Conservation (phyloP, 2,113 vertebrate genomes). For the Tenrec ecaudatus region DNA sequence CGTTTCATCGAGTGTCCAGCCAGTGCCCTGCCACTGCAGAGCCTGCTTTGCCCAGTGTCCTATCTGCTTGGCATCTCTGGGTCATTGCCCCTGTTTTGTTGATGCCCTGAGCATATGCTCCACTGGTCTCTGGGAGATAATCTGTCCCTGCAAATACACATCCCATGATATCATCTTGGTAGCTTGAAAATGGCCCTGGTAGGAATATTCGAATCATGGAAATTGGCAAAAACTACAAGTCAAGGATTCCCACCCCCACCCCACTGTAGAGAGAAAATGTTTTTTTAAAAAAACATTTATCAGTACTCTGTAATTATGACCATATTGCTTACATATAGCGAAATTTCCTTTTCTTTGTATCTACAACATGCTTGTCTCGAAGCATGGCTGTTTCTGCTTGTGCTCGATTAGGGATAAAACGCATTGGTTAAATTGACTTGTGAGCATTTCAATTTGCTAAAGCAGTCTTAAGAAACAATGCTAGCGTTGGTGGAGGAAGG, state of each 20-base stretch:
- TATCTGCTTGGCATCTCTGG: not conserved
- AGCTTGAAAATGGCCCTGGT: not conserved
- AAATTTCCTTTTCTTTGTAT: not conserved
- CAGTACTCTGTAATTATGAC: not conserved
- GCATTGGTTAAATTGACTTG: not conserved
- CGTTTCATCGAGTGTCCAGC: not conserved
- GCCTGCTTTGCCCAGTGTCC: not conserved
- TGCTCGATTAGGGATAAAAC: not conserved
- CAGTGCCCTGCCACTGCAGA: not conserved
- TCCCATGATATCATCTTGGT: not conserved
- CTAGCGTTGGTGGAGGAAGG: too few relatives aligned
- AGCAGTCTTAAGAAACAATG: not conserved
- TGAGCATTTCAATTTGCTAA: constrained; percentile 4
- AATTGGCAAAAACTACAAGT: not conserved
- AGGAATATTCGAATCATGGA: not conserved
- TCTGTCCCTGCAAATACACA: not conserved
- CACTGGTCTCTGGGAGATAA: not conserved
- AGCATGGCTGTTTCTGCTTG: not conserved
- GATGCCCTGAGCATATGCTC: too few relatives aligned
- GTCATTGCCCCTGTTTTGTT: not conserved
- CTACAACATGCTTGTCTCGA: not conserved
- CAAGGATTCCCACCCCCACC: not conserved
- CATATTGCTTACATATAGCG: not conserved
- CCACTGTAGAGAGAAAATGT: not conserved
- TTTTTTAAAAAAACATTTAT: not conserved